Base-by-base conservation (phyloP, 2,888 invertebrate genomes). In the Vesta saturnalis region DNA sequence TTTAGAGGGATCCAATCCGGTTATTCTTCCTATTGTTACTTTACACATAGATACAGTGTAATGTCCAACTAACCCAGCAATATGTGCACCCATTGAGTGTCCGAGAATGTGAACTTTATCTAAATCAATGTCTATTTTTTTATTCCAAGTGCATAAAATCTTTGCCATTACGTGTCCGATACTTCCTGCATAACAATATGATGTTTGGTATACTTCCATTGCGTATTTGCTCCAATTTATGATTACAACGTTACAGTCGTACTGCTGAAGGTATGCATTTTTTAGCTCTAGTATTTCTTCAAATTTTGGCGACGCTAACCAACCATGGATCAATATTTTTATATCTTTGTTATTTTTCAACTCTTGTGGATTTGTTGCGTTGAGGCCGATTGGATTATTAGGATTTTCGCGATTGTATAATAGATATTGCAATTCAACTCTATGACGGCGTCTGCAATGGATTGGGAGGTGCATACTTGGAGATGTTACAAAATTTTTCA, bases 71-170 rank as follows among this genome's bases (percentile, higher is more conserved):
- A 60, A 6, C 1, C 66, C 66, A 15, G 60, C 18, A n/a, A 66
- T 15, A 0, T 66, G 60, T 14, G 60, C 56, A 14, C 60, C 60
- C 19, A 60, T 16, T 1, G 66, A 61, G 18, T 66, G 66, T 1
- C 66, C 66, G 8, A 61, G 14, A n/a, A 66, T 2, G 19, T 61
- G 66, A 4, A 66, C 10, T 0, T 22, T 16, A 5, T 12, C 5
- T 1, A 66, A 49, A 1, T 39, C 10, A 2, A 66, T 6, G 5
- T 21, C 21, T 3, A 6, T 18, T 10, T 43, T 16, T 5, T 21
- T 16, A 2, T 16, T 14, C 23, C 55, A 2, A n/a, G 47, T n/a
- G 47, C 55, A 60, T 10, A 66, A 6, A 4, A 60, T 6, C 8
- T 56, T 47, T 18, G 56, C 23, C 1, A 47, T n/a, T 3, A 12